These are phyloP conservation scores for Drosophila picticornis DNA, from an alignment of 2,888 invertebrate species.

Conservation along the genomic window DNA sequence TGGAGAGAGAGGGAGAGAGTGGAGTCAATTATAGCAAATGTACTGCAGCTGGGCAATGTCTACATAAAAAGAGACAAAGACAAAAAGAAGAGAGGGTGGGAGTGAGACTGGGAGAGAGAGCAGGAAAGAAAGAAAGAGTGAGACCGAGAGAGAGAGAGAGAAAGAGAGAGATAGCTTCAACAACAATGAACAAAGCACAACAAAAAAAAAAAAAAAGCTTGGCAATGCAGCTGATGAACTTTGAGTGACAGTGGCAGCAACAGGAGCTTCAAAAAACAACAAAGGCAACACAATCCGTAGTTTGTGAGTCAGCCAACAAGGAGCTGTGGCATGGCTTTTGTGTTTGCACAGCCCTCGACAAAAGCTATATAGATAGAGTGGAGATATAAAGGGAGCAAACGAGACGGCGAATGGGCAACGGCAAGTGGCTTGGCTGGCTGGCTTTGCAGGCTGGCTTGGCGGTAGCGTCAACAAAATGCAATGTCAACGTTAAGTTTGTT, in stretches of 20 bases:
- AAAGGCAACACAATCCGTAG: conserved; percentile 11
- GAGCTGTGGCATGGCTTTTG: conserved; percentile 31
- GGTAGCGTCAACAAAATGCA: conserved; percentile 53
- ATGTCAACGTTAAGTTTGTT: conserved; percentile 73
- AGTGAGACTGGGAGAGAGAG: not conserved
- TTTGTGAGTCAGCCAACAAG: conserved; percentile 37
- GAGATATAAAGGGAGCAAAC: conserved; percentile 6
- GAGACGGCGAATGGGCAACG: conserved; percentile 20
- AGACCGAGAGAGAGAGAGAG: not conserved
- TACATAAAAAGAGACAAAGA: not conserved
- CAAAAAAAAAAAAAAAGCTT: conserved; percentile 9
- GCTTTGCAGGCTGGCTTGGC: conserved; percentile 6
- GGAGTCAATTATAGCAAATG: conserved; percentile 15
- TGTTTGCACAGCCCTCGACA: conserved; percentile 55
- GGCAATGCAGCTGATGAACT: conserved; percentile 21
- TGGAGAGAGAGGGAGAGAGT: not conserved
- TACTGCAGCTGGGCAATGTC: conserved; percentile 6
- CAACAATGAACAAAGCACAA: conserved; percentile 28
- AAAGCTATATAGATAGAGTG: conserved; percentile 13
- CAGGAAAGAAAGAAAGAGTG: not conserved
- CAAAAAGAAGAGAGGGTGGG: not conserved
- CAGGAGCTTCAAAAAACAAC: conserved; percentile 31
- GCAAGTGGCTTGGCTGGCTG: conserved; percentile 23
- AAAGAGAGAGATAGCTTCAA: not conserved
- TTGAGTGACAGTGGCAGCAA: conserved; percentile 32